Base-by-base conservation (phyloP, 2,888 invertebrate species). In the Argyresthia albistria region DNA sequence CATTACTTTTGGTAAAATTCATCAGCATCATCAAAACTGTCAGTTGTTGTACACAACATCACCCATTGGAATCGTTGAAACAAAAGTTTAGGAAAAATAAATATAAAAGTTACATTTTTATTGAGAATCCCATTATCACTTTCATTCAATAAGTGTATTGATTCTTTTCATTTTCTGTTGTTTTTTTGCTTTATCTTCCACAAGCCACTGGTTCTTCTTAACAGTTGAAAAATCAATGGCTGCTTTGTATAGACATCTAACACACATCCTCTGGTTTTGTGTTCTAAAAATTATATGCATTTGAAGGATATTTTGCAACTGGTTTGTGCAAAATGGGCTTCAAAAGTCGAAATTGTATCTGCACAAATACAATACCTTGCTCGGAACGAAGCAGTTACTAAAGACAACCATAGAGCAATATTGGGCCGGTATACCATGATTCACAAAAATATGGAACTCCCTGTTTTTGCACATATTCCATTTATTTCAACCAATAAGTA, bases 151-250 rank as follows among this genome's bases (percentile, higher is more conserved):
- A n/a, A n/a, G n/a, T n/a, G n/a, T 25, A 25, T 6, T 25, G 6
- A 25, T 25, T 2, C 25, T 25, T 25, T 25, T 25, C 11, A 50
- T 35, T 42, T 47, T 43, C n/a, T 43, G 46, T 10, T 54, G n/a
- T n/a, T 46, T 55, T 46, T 52, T 39, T 39, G 36, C 49, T 47
- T 36, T 37, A 16, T 53, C 55, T 57, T 56, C 51, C 43, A 53
- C 53, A 66, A 77, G 80, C 82, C 81, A 77, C 67, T 76, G 75
- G 57, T 76, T 80, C 74, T 84, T 83, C 81, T 73, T 65, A 57
- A 61, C 57, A 58, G 60, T 66, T 70, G 83, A 83, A 79, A 76
- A 78, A 70, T 70, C 67, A 73, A 62, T 78, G 80, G 80, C 80
- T 76, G 64, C 36, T 11, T 37, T 37, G 1, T 48, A 8, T 48